phyloP scores from a whole-genome alignment of 2,888 invertebrate genomes.

The Thelaira solivaga region DNA sequence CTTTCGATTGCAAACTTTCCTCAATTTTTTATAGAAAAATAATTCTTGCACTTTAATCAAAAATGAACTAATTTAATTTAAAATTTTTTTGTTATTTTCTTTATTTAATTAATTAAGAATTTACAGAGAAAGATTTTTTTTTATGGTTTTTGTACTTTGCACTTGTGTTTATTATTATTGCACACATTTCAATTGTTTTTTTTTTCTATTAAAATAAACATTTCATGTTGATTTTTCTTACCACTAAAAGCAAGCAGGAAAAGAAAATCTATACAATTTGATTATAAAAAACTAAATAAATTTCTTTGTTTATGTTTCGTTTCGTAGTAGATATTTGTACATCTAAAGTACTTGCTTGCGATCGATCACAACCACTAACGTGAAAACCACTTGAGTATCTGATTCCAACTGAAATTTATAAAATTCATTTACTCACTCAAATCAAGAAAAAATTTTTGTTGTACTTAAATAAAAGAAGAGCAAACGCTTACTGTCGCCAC shows the following conservation, averaged over 20 bases:
- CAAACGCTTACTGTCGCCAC: neutral
- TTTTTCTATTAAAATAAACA: conserved; percentile 11
- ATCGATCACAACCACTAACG: conserved; percentile 50
- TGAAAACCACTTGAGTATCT: conserved; percentile 55
- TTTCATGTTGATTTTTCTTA: conserved; percentile 14
- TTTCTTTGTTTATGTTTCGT: neutral
- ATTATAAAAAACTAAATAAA: neutral
- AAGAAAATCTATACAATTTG: neutral
- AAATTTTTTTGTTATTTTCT: neutral
- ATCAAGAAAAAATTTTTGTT: neutral
- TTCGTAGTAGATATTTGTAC: neutral
- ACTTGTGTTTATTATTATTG: conserved; percentile 16
- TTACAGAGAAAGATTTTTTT: neutral
- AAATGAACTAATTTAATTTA: too few relatives aligned
- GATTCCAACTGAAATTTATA: conserved; percentile 32
- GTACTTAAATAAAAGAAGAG: conserved; percentile 3
- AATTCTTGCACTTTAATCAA: too few relatives aligned
- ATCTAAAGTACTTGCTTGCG: conserved; percentile 25
- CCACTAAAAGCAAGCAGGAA: conserved; percentile 7
- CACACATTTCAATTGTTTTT: neutral
- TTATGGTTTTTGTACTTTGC: conserved; percentile 25
- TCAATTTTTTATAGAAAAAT: too few relatives aligned
- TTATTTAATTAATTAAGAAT: neutral
- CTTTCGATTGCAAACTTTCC: too few relatives aligned
- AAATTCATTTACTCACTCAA: conserved; percentile 40